These are phyloP conservation scores for Mayetiola destructor DNA, from an alignment of 2,888 invertebrate genomes.

Conservation along the genomic window DNA sequence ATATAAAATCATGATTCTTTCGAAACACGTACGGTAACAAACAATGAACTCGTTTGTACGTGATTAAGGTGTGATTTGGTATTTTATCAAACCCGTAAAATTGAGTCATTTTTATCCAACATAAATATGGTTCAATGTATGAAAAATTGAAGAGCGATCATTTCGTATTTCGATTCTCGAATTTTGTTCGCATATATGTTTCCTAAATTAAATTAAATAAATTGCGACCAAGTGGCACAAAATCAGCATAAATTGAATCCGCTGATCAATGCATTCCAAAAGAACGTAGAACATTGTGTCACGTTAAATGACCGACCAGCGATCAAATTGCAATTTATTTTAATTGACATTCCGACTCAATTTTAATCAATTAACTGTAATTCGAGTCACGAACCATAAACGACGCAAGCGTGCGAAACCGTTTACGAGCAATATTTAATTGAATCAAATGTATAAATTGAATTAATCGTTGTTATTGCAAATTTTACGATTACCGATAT, in stretches of 20 bases:
- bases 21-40: too few relatives aligned
- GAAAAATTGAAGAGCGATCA: too few relatives aligned
- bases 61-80: too few relatives aligned
- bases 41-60: too few relatives aligned
- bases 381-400: not conserved
- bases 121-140: too few relatives aligned
- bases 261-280: not conserved
- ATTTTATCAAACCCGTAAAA: too few relatives aligned
- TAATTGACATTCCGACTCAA: conserved; percentile 2
- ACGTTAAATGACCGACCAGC: not conserved
- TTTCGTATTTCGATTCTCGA: not conserved
- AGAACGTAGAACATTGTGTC: not conserved
- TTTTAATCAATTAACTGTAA: not conserved
- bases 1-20: too few relatives aligned
- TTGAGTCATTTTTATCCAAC: too few relatives aligned
- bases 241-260: not conserved
- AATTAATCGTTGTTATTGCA: not conserved
- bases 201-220: not conserved
- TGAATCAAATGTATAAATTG: not conserved
- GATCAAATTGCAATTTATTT: not conserved
- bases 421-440: not conserved
- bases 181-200: not conserved
- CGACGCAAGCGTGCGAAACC: not conserved
- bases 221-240: too few relatives aligned
- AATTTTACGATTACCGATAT: not conserved